Percentiles rank a stretch among this genome's conserved stretches.
Conservation (phyloP, 2,797 vertebrate species). For the Phrynocephalus forsythii region DNA sequence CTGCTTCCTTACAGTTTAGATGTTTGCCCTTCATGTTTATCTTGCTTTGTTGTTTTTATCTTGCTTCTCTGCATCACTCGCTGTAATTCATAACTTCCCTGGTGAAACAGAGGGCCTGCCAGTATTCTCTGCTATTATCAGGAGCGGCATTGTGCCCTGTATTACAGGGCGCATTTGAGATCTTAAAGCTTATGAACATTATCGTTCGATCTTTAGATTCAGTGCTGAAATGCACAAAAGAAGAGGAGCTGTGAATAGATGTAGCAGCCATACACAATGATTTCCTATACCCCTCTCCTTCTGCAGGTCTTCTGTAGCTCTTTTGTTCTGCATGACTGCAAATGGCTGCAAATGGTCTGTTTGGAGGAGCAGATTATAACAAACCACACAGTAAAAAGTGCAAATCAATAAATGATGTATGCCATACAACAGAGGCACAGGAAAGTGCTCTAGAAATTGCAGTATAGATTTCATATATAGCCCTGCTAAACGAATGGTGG, state of each 20-base stretch:
- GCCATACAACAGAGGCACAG: not conserved
- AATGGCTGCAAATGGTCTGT: not conserved
- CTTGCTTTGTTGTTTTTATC: conserved; percentile 12
- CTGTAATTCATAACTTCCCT: not conserved
- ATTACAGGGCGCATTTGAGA: not conserved
- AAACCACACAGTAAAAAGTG: conserved; percentile 9
- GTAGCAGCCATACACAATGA: not conserved
- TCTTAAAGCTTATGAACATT: not conserved
- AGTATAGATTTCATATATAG: conserved; percentile 19
- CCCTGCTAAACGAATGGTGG: not conserved
- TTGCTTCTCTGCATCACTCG: not conserved
- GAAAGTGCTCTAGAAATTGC: conserved; percentile 2
- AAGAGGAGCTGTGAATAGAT: not conserved
- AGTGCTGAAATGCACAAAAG: not conserved
- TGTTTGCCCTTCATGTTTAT: not conserved
- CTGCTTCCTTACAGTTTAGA: not conserved
- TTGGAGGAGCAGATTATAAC: conserved; percentile 19
- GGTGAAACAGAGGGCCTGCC: not conserved
- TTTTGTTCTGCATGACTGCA: conserved; percentile 8
- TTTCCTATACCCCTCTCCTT: not conserved
- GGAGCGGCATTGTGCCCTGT: no score
- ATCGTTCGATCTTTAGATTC: not conserved
- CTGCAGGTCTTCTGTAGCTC: not conserved
- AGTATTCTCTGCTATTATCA: no score
- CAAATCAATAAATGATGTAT: conserved; percentile 15